Conservation (phyloP, 1,140 invertebrate species). For the Plectus sambesii region DNA sequence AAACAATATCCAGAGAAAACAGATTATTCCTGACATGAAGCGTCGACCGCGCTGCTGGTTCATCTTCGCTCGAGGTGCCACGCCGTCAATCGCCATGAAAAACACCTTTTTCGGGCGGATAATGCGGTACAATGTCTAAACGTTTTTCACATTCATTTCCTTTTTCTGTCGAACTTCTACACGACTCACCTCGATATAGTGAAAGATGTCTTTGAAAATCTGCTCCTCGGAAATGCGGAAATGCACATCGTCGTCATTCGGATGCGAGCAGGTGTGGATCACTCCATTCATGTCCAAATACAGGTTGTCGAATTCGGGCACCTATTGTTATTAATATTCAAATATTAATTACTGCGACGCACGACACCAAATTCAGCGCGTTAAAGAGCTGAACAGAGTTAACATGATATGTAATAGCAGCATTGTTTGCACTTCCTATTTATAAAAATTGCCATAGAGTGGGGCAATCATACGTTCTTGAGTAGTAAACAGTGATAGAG, state of each 20-base stretch:
- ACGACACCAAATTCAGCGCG: no score
- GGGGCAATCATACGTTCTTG: no score
- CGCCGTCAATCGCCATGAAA: constrained; percentile 99
- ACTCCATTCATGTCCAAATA: constrained; percentile 99
- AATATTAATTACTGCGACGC: no score
- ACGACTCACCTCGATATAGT: constrained; percentile 78
- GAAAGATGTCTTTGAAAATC: constrained; percentile 76
- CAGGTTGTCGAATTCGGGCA: constrained; percentile 83
- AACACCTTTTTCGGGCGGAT: constrained; percentile 81
- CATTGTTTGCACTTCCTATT: background rate
- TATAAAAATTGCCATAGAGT: background rate
- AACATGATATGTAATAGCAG: no score
- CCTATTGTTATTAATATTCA: no score
- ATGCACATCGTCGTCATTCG: constrained; percentile 81
- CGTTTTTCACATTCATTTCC: background rate
- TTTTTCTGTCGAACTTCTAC: no score
- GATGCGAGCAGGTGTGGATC: constrained; percentile 97
- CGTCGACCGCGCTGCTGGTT: constrained; percentile 91
- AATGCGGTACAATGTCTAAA: constrained; percentile 70
- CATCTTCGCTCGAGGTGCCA: constrained; percentile 62
- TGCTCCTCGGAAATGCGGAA: constrained; percentile 84
- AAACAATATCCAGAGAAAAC: no score
- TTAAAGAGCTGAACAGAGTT: no score
- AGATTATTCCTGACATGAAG: constrained; percentile 78
- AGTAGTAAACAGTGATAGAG: no score